phyloP scores from a whole-genome alignment of 1,140 invertebrate species.

The Drosophila ironensis region DNA sequence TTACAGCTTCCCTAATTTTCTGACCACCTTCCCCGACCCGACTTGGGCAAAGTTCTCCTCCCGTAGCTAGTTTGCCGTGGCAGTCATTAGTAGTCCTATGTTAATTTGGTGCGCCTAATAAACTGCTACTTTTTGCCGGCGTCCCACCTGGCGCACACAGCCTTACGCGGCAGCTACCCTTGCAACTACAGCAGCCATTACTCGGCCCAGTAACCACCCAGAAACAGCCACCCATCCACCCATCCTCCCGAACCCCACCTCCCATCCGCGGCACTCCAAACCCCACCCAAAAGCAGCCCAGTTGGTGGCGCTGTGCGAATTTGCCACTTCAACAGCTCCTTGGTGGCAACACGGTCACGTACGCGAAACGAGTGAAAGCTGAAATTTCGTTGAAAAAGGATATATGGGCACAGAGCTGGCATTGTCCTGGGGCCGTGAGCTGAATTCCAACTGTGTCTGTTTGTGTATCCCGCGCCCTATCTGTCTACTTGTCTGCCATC shows the following conservation, averaged over 20 bases:
- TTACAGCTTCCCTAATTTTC: neutral
- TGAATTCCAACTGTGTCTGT: conserved; percentile 51
- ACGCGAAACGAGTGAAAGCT: conserved; percentile 75
- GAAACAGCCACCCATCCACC: neutral
- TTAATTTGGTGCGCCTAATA: conserved; percentile 80
- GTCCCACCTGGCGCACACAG: conserved; percentile 18
- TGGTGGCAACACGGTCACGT: conserved; percentile 72
- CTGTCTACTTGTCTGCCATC: conserved; percentile 55
- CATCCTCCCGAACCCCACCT: neutral
- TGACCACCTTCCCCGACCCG: neutral
- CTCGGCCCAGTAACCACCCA: neutral
- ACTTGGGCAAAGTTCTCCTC: neutral
- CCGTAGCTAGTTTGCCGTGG: conserved; percentile 22
- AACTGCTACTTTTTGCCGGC: conserved; percentile 69
- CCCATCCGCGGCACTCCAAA: too few relatives aligned
- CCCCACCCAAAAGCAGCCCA: too few relatives aligned
- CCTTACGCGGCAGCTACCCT: neutral
- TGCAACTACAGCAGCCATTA: conserved; percentile 10
- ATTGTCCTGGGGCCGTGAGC: conserved; percentile 61
- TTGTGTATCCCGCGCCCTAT: conserved; percentile 8
- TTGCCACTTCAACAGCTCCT: conserved; percentile 82
- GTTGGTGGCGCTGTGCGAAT: conserved; percentile 68
- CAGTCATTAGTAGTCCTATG: conserved; percentile 69
- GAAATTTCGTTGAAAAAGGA: conserved; percentile 78
- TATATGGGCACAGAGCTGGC: conserved; percentile 74